Evolutionary conservation across 2,888 invertebrate species (phyloP).

Genomic region (Xestoiulus laeticollis): DNA sequence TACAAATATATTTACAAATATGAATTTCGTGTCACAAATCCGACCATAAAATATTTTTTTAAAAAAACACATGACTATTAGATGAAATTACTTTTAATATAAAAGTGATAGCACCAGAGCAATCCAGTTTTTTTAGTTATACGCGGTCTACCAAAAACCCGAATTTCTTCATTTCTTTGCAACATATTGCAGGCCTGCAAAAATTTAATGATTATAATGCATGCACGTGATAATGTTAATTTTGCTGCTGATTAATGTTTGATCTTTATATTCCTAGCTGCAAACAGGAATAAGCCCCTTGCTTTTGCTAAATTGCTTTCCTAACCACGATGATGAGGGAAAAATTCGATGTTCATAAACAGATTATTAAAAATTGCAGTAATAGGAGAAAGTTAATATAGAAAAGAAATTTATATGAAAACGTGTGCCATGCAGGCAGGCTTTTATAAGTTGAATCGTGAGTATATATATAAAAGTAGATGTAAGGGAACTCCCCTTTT

Average conservation of each 20-base stretch:
- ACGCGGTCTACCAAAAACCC: not conserved
- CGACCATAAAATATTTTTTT: too few species aligned
- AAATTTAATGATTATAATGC: not conserved
- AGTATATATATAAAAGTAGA: too few species aligned
- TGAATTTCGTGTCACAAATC: too few species aligned
- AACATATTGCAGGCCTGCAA: not conserved
- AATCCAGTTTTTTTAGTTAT: not conserved
- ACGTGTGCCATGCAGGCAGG: not conserved
- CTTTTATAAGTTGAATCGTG: slow-evolving; percentile 20
- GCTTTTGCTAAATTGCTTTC: not conserved
- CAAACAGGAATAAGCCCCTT: slow-evolving; percentile 25
- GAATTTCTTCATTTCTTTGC: not conserved
- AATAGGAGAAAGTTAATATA: slow-evolving; percentile 20
- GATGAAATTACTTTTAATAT: too few species aligned
- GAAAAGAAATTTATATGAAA: not conserved
- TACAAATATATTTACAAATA: too few species aligned
- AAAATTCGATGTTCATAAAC: slow-evolving; percentile 38
- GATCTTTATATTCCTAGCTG: slow-evolving; percentile 21
- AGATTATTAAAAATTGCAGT: slow-evolving; percentile 33
- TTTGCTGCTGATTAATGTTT: slow-evolving; percentile 34
- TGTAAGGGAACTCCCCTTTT: not conserved
- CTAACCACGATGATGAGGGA: slow-evolving; percentile 28
- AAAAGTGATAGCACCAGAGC: too few species aligned
- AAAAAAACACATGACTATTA: too few species aligned
- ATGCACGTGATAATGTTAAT: slow-evolving; percentile 21